Evolutionary conservation across 2,113 vertebrate species (phyloP), one percentile per base, ranked within the genome.

Genomic region (Chloebia gouldiae): DNA sequence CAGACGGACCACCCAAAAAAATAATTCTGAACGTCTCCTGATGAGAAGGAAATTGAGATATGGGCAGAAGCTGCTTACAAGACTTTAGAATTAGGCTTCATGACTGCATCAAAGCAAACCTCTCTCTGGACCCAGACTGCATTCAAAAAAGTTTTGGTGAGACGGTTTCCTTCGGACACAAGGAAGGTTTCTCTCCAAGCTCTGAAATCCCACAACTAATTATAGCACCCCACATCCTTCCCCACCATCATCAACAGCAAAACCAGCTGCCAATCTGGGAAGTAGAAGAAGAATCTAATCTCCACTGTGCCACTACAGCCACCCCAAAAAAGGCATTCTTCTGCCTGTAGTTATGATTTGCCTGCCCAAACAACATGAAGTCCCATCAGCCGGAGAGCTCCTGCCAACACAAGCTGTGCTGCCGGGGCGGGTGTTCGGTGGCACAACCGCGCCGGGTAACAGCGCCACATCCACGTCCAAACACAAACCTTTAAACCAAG

Each of bases 391-490:
- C 82, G 45, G 42, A 69, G 15, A 45, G 68, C 57, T 85, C 33
- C 86, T 80, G 79, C 72, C 93, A 96, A 59, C 33, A 40, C 21
- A 50, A 92, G 65, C 70, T 11, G 28, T 9, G 76, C 47, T 10
- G 15, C 40, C 1, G 0, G 78, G 45, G 50, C 1, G 3, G 63
- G 21, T 3, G 70, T 35, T 82, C 1, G 0, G 45, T 2, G 39
- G 51, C 85, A 27, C 13, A 44, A 45, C 60, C 12, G 2, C 14
- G 1, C 2, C 7, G 82, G 61, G 31, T 33, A 65, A 51, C 20
- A 8, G 45, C 5, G 50, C 54, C 83, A 45, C 68, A 65, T 3
- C 35, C 10, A 27, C 11, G 0, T 9, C 35, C 27, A 12, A 39
- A 50, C 87, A 63, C 31, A 59, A 35, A 27, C 23, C 47, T 31